Evolutionary conservation across 2,888 invertebrate species (phyloP).

Genomic region (Phorcus lineatus): DNA sequence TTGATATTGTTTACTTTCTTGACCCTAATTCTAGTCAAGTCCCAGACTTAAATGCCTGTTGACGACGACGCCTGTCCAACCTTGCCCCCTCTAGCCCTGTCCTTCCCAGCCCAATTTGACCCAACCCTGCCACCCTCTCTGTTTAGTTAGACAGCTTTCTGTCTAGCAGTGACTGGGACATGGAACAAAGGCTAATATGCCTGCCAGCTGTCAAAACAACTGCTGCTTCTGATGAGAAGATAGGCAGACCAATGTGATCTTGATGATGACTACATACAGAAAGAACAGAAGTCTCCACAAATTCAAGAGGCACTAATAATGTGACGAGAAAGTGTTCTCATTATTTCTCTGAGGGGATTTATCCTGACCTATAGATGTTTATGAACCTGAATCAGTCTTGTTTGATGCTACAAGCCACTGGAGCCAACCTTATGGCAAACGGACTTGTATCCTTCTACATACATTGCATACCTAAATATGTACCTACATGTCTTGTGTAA

Average conservation of each 20-base stretch:
- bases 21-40: slow-evolving; percentile 33
- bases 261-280: not conserved
- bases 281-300: slow-evolving; percentile 7
- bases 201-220: slow-evolving; percentile 17
- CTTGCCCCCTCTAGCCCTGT: not conserved
- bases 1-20: slow-evolving; percentile 38
- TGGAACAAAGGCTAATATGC: slow-evolving; percentile 1
- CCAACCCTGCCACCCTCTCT: not conserved
- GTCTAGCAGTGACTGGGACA: slow-evolving; percentile 33
- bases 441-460: not conserved
- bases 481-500: too few species aligned
- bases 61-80: slow-evolving; percentile 12
- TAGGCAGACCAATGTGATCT: not conserved
- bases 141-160: slow-evolving; percentile 35
- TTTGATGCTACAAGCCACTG: not conserved
- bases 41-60: slow-evolving; percentile 19
- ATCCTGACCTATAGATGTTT: not conserved
- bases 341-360: slow-evolving; percentile 15
- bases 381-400: slow-evolving; percentile 18
- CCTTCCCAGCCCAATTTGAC: not conserved
- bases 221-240: slow-evolving; percentile 17
- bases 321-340: slow-evolving; percentile 18
- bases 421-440: not conserved
- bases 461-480: too few species aligned
- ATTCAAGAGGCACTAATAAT: not conserved